Conservation (phyloP, 2,113 vertebrate species). For the Marmota monax region DNA sequence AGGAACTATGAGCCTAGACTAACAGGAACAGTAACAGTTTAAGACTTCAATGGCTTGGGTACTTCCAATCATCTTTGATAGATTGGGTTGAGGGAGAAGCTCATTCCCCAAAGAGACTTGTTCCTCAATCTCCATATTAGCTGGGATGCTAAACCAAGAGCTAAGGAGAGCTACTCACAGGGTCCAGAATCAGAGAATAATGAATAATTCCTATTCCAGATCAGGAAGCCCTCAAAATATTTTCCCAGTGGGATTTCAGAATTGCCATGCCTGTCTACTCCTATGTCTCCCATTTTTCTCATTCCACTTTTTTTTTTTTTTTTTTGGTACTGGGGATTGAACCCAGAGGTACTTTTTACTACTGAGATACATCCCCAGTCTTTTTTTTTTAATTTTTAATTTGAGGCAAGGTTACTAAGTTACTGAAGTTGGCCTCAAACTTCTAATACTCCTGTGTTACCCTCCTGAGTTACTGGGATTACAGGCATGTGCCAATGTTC, state of each 20-base stretch:
- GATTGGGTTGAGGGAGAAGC: neutral
- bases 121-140: neutral
- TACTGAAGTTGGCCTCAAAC: no score
- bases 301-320: no score
- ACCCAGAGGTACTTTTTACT: no score
- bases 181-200: neutral
- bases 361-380: no score
- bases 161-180: no score
- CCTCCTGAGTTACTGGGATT: no score
- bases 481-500: no score
- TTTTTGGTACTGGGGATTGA: no score
- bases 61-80: neutral
- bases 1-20: neutral
- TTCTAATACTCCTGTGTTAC: no score
- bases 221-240: neutral
- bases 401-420: no score
- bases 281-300: no score
- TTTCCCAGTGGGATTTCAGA: neutral
- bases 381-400: no score
- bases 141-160: neutral
- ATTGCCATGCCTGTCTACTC: neutral
- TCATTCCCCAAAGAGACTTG: neutral
- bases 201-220: neutral
- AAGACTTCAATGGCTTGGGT: neutral
- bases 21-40: neutral